phyloP scores from a whole-genome alignment of 2,888 invertebrate species.

The Serripes groenlandicus region DNA sequence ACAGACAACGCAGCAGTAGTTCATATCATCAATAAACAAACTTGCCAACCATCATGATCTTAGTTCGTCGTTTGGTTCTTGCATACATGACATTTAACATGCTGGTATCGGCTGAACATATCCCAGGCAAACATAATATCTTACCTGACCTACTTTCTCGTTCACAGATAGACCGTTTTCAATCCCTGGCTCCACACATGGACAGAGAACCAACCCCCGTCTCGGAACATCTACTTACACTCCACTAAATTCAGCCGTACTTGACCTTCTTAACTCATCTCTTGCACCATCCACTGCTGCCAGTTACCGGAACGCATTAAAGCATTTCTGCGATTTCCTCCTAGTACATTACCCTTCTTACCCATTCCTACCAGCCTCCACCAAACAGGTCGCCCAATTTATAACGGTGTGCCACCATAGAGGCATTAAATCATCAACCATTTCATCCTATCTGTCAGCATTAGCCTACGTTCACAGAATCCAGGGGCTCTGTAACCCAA shows the following conservation, averaged over 20 bases:
- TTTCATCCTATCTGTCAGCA: conserved; percentile 37
- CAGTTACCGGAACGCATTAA: conserved; percentile 29
- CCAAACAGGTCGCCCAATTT: conserved; percentile 33
- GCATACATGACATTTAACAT: conserved; percentile 45
- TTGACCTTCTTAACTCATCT: not conserved
- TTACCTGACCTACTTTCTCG: conserved; percentile 47
- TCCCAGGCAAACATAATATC: conserved; percentile 33
- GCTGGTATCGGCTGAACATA: conserved; percentile 41
- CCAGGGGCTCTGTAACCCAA: not conserved
- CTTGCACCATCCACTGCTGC: conserved; percentile 27
- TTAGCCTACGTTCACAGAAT: conserved; percentile 38
- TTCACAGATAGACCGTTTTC: conserved; percentile 53
- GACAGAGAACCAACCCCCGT: conserved; percentile 30
- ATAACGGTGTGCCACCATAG: conserved; percentile 8
- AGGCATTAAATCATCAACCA: conserved; percentile 7
- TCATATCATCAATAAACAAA: conserved; percentile 58
- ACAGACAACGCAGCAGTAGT: conserved; percentile 59
- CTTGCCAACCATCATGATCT: conserved; percentile 25
- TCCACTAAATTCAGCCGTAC: not conserved
- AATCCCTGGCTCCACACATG: conserved; percentile 34
- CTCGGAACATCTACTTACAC: conserved; percentile 9
- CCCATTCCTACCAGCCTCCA: conserved; percentile 9
- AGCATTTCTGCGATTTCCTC: conserved; percentile 26
- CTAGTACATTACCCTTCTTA: not conserved
- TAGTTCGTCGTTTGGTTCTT: conserved; percentile 39